phyloP scores from a whole-genome alignment of 92 coral and sea anemone species.

The Epizoanthus illoricatus region DNA sequence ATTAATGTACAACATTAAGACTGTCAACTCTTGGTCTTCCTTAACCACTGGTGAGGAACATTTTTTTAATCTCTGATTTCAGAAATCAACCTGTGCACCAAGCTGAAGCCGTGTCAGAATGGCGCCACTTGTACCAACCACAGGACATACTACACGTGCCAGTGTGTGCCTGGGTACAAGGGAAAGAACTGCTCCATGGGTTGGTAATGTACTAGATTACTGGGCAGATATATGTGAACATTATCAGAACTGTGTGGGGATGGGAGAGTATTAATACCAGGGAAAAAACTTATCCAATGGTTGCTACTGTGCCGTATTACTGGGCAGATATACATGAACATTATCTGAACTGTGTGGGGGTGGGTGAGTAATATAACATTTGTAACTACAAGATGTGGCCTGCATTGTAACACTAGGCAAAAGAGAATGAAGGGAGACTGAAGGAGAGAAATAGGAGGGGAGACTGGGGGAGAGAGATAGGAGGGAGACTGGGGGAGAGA shows the following conservation, averaged over 20 bases:
- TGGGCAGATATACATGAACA: background rate
- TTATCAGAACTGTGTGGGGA: background rate
- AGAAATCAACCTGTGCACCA: slow-evolving; percentile 78
- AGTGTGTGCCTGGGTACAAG: slow-evolving; percentile 69
- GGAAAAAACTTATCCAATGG: slow-evolving; percentile 75
- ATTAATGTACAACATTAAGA: too few species aligned
- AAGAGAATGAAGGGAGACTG: too few species aligned
- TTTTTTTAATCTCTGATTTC: background rate
- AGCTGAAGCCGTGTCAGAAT: slow-evolving; percentile 64
- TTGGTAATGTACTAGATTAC: slow-evolving; percentile 9
- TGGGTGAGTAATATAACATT: too few species aligned
- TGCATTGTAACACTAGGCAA: too few species aligned
- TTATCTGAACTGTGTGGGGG: background rate
- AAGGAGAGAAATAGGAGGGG: too few species aligned
- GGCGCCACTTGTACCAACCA: slow-evolving; percentile 71
- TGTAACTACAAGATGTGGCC: too few species aligned
- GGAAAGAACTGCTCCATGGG: slow-evolving; percentile 77
- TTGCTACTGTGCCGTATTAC: slow-evolving; percentile 2
- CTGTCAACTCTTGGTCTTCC: background rate
- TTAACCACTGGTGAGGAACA: background rate
- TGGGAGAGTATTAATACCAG: background rate
- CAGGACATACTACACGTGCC: slow-evolving; percentile 74
- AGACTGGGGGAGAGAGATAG: too few species aligned
- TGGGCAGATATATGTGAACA: background rate
- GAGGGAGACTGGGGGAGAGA: too few species aligned